Base-by-base conservation (phyloP, 1,140 invertebrate genomes). In the Ostrea edulis region DNA sequence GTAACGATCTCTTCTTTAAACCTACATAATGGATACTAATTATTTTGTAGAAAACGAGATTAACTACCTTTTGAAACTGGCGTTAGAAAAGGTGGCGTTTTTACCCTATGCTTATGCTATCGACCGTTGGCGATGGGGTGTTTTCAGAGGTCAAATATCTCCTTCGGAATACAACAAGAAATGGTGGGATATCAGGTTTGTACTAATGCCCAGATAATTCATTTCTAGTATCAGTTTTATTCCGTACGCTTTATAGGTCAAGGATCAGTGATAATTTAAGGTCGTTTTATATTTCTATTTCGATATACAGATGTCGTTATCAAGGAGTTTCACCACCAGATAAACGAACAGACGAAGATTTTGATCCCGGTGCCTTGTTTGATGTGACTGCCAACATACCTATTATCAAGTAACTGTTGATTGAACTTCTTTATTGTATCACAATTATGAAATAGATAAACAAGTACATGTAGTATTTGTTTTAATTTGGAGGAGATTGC, bases 61-160 rank as follows among this genome's bases (percentile, higher is more conserved):
- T 29, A 98, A 98, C 94, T 98, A 97, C 93, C 95, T 93, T 0
- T 97, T 97, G 93, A 94, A 96, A 84, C 97, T 97, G 90, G 97
- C 97, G 17, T 95, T 99, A 52, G 96, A 98, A 77, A 98, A 98
- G 94, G 96, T 99, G 12, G 97, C 97, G 0, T 98, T 98, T 93
- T 94, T 99, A 2, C 98, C 98, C 0, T 99, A 97, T 94, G 97
- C 97, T 0, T 98, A 97, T 92, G 95, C 97, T 9, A 96, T 98
- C 93, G 98, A 99, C 93, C 95, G 97, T 88, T 99, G 97, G 96
- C 96, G 98, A n/a, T 99, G 98, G 97, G 96, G 97, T 35, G 96
- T 98, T 22, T 99, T 98, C 95, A 96, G 96, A 55, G 97, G 97
- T 0, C 96, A 97, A 88, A 94, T 94, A 35, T 53, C 89, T 11